Base-by-base conservation (phyloP, 2,113 vertebrate genomes). In the Polyodon spathula region DNA sequence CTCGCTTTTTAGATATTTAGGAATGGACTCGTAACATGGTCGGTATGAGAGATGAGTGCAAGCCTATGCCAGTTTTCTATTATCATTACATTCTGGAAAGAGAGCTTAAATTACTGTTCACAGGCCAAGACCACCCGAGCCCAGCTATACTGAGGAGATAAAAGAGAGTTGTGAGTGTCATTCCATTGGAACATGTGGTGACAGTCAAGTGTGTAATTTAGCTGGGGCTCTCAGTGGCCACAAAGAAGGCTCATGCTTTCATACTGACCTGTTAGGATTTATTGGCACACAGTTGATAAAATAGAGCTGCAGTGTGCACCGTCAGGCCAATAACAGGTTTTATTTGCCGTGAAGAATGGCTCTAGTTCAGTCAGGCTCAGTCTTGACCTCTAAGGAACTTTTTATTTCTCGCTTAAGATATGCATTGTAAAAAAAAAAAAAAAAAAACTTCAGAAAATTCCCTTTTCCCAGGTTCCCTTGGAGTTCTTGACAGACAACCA, bases 171-270 rank as follows among this genome's bases (percentile, higher is more conserved):
- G 59, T 64, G 68, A 61, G 59, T 72, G 80, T 78, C 61, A 44
- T 81, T 77, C 72, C 72, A 70, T 74, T 71, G 71, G 63, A 81
- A 78, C 75, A 81, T 70, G 71, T 61, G 67, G 80, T 70, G 75
- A 78, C 78, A 74, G 71, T 76, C 77, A 79, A 81, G 74, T 75
- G 55, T 69, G 63, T 76, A 80, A 88, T 80, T 84, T 82, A 68
- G 69, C 83, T 72, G 71, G 69, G 73, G 74, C 73, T 75, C 76
- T 71, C 68, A 74, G 76, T 72, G 74, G 78, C 76, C 77, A 27
- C 15, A 3, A n/a, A 50, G 6, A 50, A 50, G 48, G 48, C 15
- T 50, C 48, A 12, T 50, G 12, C 14, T 50, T 50, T 50, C 6
- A 50, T 50, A 14, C 15, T 11, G 48, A 11, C 48, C 48, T 50